Evolutionary conservation across 2,888 invertebrate species (phyloP).

Genomic region (Spilosoma lubricipeda): DNA sequence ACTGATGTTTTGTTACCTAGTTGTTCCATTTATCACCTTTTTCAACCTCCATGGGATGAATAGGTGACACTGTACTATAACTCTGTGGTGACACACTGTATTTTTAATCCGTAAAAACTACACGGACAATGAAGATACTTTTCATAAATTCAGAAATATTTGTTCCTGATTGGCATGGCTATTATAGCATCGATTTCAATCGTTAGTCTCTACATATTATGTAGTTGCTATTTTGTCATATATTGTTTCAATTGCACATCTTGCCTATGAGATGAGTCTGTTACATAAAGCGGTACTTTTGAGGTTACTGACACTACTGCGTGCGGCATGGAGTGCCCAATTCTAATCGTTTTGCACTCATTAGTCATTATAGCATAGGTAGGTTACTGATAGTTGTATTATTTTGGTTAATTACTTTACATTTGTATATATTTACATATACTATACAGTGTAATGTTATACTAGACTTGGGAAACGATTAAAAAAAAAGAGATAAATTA

Average conservation of each 20-base stretch:
- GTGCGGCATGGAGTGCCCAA: constrained; percentile 41
- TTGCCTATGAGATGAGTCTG: constrained; percentile 57
- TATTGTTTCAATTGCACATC: constrained; percentile 49
- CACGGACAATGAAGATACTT: not conserved
- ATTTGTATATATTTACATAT: constrained; percentile 36
- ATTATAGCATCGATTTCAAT: constrained; percentile 28
- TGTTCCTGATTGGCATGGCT: constrained; percentile 3
- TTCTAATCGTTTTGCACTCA: constrained; percentile 43
- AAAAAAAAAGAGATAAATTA: no score
- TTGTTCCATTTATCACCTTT: no score
- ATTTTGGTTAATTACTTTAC: constrained; percentile 42
- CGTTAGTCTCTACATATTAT: constrained; percentile 32
- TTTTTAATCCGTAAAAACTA: no score
- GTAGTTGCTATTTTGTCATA: constrained; percentile 45
- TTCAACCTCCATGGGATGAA: no score
- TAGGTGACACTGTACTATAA: no score
- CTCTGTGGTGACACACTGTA: no score
- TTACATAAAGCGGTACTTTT: constrained; percentile 65
- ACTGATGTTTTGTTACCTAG: no score
- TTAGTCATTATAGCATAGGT: constrained; percentile 36
- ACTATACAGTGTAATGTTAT: constrained; percentile 17
- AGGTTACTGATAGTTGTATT: constrained; percentile 29
- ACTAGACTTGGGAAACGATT: not conserved
- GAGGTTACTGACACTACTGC: constrained; percentile 68
- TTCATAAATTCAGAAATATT: not conserved